phyloP scores from a whole-genome alignment of 2,113 vertebrate genomes.

The Pandion haliaetus region DNA sequence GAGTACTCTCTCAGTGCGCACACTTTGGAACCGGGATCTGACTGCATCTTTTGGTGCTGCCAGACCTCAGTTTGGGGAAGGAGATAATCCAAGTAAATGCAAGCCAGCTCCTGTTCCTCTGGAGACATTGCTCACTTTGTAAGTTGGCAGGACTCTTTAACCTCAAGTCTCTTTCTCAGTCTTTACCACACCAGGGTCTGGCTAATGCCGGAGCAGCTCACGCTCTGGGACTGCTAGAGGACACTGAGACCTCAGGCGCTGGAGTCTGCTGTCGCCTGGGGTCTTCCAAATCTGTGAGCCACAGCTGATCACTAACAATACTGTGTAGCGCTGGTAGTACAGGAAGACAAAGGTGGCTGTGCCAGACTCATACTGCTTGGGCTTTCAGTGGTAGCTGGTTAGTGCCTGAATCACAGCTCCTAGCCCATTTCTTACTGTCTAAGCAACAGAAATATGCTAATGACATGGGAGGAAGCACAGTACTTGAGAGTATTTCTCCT shows the following conservation, averaged over 20 bases:
- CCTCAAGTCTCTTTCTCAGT: background rate
- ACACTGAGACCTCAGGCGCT: background rate
- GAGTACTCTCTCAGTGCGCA: background rate
- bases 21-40: background rate
- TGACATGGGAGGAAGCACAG: background rate
- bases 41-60: background rate
- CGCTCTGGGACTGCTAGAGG: background rate
- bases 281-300: background rate
- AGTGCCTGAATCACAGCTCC: background rate
- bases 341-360: background rate
- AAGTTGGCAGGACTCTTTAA: background rate
- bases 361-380: background rate
- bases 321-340: background rate
- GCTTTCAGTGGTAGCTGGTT: background rate
- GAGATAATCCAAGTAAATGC: background rate
- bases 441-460: background rate
- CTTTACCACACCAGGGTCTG: background rate
- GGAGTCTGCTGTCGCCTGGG: background rate
- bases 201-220: background rate
- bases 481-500: background rate
- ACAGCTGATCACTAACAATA: background rate
- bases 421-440: background rate
- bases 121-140: background rate
- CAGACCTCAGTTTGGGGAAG: background rate
- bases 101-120: background rate